phyloP scores from a whole-genome alignment of 2,797 vertebrate genomes.

The Diglossa cyanea region DNA sequence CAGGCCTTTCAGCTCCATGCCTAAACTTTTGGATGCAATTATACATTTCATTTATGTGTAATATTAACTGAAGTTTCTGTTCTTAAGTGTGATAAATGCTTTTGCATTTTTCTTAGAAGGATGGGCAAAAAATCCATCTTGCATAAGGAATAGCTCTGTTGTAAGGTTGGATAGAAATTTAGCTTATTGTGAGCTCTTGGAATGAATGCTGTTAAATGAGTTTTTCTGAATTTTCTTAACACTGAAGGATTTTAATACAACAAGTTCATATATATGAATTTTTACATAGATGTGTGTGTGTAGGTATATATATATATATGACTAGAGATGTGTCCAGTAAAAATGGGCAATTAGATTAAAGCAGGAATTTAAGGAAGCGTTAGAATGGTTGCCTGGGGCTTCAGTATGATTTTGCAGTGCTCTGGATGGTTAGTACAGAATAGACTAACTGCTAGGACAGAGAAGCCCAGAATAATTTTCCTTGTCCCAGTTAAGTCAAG shows the following conservation, averaged over 20 bases:
- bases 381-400: conserved; percentile 25
- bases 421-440: conserved; percentile 37
- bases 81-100: background rate
- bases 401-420: background rate
- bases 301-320: background rate
- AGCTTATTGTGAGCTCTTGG: background rate
- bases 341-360: background rate
- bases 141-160: background rate
- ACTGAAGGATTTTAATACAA: background rate
- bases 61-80: background rate
- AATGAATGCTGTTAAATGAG: background rate
- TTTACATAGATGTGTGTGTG: background rate
- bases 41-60: background rate
- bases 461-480: conserved; percentile 61
- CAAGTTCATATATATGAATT: background rate
- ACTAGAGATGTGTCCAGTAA: background rate
- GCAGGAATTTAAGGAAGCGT: background rate
- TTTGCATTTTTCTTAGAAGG: background rate
- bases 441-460: conserved; percentile 27
- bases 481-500: conserved; percentile 70
- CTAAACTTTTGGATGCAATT: background rate
- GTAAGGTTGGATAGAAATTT: background rate
- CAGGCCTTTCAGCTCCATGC: background rate
- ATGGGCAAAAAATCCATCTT: background rate
- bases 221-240: background rate